Percentiles rank a stretch among this genome's conserved stretches.
These are phyloP conservation scores for Melanotaenia duboulayi DNA, from an alignment of 2,113 vertebrate genomes.

Conservation along the genomic window DNA sequence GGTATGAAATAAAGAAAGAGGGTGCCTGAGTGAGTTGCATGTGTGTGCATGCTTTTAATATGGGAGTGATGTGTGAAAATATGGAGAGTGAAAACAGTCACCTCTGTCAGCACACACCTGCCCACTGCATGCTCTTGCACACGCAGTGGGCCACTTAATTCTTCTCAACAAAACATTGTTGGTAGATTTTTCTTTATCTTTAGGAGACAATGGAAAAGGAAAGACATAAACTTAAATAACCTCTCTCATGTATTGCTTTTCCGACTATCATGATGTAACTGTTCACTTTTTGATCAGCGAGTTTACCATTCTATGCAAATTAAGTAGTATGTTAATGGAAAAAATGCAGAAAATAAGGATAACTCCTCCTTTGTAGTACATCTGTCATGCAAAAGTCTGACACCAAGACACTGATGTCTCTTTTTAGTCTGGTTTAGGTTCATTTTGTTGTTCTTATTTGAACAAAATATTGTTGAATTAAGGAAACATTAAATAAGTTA, in stretches of 20 bases:
- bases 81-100: slow-evolving; percentile 79
- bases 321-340: background rate
- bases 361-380: background rate
- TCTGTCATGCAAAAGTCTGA: background rate
- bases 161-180: slow-evolving; percentile 27
- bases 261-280: no score
- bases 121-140: slow-evolving; percentile 36
- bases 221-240: no score
- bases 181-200: slow-evolving; percentile 9
- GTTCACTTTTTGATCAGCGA: background rate
- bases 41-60: slow-evolving; percentile 59
- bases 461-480: no score
- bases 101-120: slow-evolving; percentile 69
- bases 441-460: background rate
- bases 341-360: slow-evolving; percentile 1
- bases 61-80: slow-evolving; percentile 72
- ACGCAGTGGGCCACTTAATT: slow-evolving; percentile 21
- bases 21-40: slow-evolving; percentile 42
- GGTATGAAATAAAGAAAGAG: slow-evolving; percentile 33
- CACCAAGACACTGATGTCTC: background rate
- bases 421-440: background rate
- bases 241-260: no score
- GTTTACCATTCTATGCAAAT: background rate
- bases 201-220: background rate
- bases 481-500: no score